Evolutionary conservation across 2,797 vertebrate genomes (phyloP).

Genomic region (Lagodon rhomboides): DNA sequence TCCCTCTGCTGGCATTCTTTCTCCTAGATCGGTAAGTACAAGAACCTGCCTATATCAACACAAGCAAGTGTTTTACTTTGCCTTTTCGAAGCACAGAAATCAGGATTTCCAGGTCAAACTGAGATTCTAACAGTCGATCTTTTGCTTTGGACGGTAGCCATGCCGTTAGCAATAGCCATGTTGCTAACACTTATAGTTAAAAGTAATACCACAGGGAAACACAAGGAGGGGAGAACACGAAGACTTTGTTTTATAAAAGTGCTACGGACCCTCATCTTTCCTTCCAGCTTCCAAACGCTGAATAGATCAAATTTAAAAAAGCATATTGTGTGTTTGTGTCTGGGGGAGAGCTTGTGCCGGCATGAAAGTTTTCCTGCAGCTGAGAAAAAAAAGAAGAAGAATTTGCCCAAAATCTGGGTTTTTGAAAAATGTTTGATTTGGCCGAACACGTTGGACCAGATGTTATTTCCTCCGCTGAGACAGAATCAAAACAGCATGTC

Average conservation of each 20-base stretch:
- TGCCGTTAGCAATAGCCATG: too few species aligned
- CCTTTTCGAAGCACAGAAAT: too few species aligned
- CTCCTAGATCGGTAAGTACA: too few species aligned
- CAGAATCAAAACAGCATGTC: conserved; percentile 11
- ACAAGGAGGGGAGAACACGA: too few species aligned
- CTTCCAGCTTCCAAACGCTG: neutral
- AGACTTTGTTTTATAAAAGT: neutral
- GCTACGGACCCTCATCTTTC: neutral
- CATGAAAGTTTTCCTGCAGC: neutral
- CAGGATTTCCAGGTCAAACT: too few species aligned
- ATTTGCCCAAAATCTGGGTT: neutral
- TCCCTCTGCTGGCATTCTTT: too few species aligned
- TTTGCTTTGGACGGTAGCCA: too few species aligned
- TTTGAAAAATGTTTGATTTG: conserved; percentile 13
- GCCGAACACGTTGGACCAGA: neutral
- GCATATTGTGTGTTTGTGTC: conserved; percentile 2
- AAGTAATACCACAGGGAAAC: too few species aligned
- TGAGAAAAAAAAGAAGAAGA: neutral
- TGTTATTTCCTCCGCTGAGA: conserved; percentile 12
- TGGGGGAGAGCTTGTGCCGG: neutral
- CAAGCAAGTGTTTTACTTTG: too few species aligned
- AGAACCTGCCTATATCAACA: too few species aligned
- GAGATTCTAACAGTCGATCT: too few species aligned
- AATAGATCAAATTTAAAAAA: conserved; percentile 4
- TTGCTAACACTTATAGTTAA: too few species aligned